phyloP scores from a whole-genome alignment of 2,797 vertebrate genomes.

The Psittacula echo region DNA sequence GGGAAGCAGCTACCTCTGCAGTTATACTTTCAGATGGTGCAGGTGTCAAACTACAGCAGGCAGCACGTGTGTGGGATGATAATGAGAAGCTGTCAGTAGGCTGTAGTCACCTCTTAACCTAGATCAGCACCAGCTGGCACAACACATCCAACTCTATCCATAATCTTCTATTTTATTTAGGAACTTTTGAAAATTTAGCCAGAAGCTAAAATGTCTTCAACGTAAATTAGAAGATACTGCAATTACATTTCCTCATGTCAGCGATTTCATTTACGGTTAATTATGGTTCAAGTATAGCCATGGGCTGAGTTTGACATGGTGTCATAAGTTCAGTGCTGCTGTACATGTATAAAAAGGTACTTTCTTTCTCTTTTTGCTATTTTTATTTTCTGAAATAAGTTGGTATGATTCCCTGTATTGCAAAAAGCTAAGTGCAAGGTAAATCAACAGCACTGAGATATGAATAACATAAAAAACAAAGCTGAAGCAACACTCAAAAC shows the following conservation, averaged over 20 bases:
- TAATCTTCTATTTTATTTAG: not conserved
- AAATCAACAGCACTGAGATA: not conserved
- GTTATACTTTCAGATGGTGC: not conserved
- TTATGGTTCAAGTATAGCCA: constrained; percentile 8
- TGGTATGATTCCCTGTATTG: not conserved
- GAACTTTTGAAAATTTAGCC: not conserved
- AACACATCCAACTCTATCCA: not conserved
- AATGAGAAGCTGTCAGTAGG: not conserved
- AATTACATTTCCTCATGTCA: not conserved
- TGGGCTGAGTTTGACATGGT: not conserved
- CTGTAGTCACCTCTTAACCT: not conserved
- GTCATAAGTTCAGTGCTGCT: not conserved
- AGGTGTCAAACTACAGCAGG: not conserved
- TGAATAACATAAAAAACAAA: not conserved
- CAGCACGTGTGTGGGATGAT: not conserved
- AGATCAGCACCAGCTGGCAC: not conserved
- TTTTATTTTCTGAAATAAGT: not conserved
- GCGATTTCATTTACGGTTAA: not conserved
- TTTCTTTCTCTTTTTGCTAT: not conserved
- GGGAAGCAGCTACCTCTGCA: not conserved
- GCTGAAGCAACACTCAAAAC: not conserved
- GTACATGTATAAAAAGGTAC: not conserved
- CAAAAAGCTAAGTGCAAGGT: not conserved
- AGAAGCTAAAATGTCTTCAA: not conserved
- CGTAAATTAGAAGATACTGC: not conserved